A percentile compares a stretch with the other conserved stretches of the same genome.
Evolutionary conservation across 2,797 vertebrate genomes (phyloP).

Genomic region (Onychomys arenicola): DNA sequence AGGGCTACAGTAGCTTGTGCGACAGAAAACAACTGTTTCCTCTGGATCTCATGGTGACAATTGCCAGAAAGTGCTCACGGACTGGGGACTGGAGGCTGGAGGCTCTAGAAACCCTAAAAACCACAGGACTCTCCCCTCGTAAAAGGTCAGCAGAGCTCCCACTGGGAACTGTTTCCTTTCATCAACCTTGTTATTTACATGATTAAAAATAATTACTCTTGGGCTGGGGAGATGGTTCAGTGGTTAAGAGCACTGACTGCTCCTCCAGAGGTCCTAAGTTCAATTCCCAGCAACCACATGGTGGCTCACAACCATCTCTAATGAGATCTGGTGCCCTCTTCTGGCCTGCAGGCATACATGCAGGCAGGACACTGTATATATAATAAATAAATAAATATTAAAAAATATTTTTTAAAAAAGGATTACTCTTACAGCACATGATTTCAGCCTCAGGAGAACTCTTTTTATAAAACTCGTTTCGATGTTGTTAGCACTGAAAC

Average conservation of each 20-base stretch:
- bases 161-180: not conserved
- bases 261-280: too few species aligned
- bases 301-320: too few species aligned
- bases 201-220: not conserved
- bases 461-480: not conserved
- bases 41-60: not conserved
- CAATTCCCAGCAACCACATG: too few species aligned
- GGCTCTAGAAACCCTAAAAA: too few species aligned
- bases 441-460: not conserved
- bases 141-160: not conserved
- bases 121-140: not conserved
- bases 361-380: too few species aligned
- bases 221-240: too few species aligned
- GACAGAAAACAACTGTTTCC: not conserved
- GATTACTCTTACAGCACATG: not conserved
- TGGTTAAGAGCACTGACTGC: too few species aligned
- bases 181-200: not conserved
- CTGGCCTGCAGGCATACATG: too few species aligned
- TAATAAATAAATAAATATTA: too few species aligned
- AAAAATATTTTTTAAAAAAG: too few species aligned
- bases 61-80: not conserved
- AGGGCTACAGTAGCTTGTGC: not conserved
- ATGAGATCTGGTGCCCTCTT: too few species aligned
- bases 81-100: not conserved
- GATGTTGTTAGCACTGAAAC: not conserved